phyloP scores from a whole-genome alignment of 2,797 vertebrate species.

The Eurystomus glaucurus region DNA sequence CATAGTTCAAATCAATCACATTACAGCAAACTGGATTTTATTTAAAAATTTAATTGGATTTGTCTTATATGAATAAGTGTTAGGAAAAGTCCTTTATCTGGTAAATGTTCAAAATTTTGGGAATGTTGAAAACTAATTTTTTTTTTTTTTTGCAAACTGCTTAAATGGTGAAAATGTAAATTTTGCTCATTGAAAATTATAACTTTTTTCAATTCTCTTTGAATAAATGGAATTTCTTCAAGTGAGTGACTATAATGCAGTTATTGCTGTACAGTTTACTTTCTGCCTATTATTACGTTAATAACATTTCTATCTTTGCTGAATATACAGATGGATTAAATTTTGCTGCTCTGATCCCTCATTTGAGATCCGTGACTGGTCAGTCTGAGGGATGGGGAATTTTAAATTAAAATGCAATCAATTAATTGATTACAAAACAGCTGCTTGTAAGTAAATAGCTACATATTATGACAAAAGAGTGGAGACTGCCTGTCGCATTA shows the following conservation, averaged over 20 bases:
- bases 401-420: neutral
- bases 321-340: neutral
- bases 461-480: neutral
- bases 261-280: neutral
- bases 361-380: neutral
- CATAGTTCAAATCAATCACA: neutral
- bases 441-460: constrained; percentile 6
- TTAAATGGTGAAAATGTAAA: neutral
- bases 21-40: constrained; percentile 41
- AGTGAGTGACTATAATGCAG: neutral
- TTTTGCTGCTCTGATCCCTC: neutral
- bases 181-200: neutral
- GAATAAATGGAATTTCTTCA: constrained; percentile 29
- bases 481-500: neutral
- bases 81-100: constrained; percentile 23
- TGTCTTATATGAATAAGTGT: neutral
- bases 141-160: neutral
- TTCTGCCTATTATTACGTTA: neutral
- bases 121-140: neutral
- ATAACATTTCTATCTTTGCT: constrained; percentile 5
- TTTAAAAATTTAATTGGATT: constrained; percentile 50
- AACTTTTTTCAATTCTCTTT: neutral
- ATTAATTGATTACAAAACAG: constrained; percentile 7
- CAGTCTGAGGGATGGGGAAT: neutral
- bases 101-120: constrained; percentile 24